Evolutionary conservation across 2,888 invertebrate genomes (phyloP).

Genomic region (Adineta ricciae): DNA sequence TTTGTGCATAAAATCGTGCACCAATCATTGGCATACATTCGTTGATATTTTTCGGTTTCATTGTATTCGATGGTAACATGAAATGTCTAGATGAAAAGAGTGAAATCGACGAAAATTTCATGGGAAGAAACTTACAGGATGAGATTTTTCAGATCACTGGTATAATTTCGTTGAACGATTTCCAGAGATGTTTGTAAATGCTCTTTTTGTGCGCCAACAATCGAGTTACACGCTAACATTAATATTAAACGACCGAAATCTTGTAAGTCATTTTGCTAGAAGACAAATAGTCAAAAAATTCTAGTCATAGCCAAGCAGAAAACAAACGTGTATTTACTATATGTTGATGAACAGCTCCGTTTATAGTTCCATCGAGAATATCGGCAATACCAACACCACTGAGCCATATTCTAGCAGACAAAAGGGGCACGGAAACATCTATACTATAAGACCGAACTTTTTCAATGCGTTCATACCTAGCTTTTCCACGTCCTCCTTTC

Average conservation of each 20-base stretch:
- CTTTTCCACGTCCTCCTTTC: constrained; percentile 25
- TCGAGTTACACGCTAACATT: constrained; percentile 80
- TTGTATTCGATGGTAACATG: neutral
- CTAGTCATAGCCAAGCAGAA: too few relatives aligned
- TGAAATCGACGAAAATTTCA: too few relatives aligned
- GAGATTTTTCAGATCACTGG: constrained; percentile 81
- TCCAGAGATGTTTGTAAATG: constrained; percentile 78
- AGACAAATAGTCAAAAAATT: neutral
- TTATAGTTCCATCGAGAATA: constrained; percentile 55
- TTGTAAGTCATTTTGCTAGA: constrained; percentile 77
- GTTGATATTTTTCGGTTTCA: constrained; percentile 63
- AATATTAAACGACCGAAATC: constrained; percentile 80
- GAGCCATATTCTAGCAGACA: constrained; percentile 64
- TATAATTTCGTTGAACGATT: constrained; percentile 76
- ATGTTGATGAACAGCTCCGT: constrained; percentile 19
- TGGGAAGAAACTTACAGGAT: constrained; percentile 61
- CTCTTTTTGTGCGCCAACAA: constrained; percentile 73
- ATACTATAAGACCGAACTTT: too few relatives aligned
- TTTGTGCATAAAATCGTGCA: constrained; percentile 85
- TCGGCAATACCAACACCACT: constrained; percentile 72
- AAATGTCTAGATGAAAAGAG: too few relatives aligned
- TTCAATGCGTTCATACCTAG: neutral
- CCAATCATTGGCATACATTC: constrained; percentile 99
- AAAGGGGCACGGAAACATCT: too few relatives aligned
- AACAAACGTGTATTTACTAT: constrained; percentile 5